phyloP scores from a whole-genome alignment of 2,113 vertebrate genomes.

The Nothocercus julius region DNA sequence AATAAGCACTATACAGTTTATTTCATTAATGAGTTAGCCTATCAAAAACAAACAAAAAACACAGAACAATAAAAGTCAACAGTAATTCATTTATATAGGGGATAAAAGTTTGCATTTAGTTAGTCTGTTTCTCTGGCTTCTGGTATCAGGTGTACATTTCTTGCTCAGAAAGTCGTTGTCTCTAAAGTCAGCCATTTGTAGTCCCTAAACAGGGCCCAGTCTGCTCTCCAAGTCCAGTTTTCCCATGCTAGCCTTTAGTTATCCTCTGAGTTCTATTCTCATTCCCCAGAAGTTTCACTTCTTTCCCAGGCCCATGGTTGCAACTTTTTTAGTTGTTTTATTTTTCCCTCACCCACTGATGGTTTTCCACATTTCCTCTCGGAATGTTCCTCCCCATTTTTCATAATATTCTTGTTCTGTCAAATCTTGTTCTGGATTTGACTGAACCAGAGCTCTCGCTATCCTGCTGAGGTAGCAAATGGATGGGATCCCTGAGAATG shows the following conservation, averaged over 20 bases:
- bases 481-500: not conserved
- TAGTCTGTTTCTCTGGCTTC: not conserved
- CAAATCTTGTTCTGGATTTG: too few species aligned
- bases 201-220: not conserved
- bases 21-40: not conserved
- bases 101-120: not conserved
- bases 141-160: not conserved
- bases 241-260: not conserved
- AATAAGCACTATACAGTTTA: not conserved
- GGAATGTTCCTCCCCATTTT: not conserved
- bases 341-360: not conserved
- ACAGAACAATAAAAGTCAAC: not conserved
- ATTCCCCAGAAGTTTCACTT: not conserved
- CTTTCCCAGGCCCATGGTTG: not conserved
- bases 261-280: not conserved
- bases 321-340: not conserved
- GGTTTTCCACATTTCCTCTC: not conserved
- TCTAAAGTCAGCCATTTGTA: not conserved
- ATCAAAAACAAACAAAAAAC: not conserved
- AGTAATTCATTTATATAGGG: not conserved
- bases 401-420: not conserved
- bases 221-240: not conserved
- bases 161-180: not conserved
- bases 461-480: not conserved
- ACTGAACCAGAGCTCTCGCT: not conserved